Base-by-base conservation (phyloP, 2,888 invertebrate genomes). In the Luperina testacea region DNA sequence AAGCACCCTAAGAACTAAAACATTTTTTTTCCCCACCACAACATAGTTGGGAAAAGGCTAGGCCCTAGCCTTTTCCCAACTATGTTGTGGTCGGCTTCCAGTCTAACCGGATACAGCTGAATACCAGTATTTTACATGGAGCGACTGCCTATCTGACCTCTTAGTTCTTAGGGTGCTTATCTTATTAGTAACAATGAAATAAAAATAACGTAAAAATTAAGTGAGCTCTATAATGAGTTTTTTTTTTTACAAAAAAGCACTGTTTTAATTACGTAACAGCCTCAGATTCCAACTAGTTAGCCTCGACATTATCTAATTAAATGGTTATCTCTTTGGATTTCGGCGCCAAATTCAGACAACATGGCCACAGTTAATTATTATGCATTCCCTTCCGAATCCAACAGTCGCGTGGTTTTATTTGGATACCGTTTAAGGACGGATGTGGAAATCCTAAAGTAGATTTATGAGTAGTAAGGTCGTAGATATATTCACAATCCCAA, bases 301-400 rank as follows among this genome's bases (percentile, higher is more conserved):
- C 84, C 84, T 84, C 72, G 74, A 67, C 48, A 61, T 75, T 77
- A 53, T 72, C 72, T 65, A 75, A 84, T 45, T 67, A 53, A 77
- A 75, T 67, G 8, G 3, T 57, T 75, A 69, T 72, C 8, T 72
- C 70, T 68, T 77, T 77, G 51, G 64, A 64, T 13, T 17, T 80
- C 13, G 17, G 6, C 27, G 13, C 61, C 61, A 67, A 69, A 42
- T 67, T 74, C 17, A 11, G 38, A 63, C 20, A 71, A 74, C 63
- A 74, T 64, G 51, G 65, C 24, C 65, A 71, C 57, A 81, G n/a
- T 45, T 63, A 15, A 48, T 32, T 72, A 61, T 53, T 74, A 77
- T 38, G 38, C 27, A 72, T 67, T 77, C 65, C 73, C 72, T 69
- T 75, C 57, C 67, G 76, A 68, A 72, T 45, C 24, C 53, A 70